Base-by-base conservation (phyloP, 2,113 vertebrate species). In the Tenrec ecaudatus region DNA sequence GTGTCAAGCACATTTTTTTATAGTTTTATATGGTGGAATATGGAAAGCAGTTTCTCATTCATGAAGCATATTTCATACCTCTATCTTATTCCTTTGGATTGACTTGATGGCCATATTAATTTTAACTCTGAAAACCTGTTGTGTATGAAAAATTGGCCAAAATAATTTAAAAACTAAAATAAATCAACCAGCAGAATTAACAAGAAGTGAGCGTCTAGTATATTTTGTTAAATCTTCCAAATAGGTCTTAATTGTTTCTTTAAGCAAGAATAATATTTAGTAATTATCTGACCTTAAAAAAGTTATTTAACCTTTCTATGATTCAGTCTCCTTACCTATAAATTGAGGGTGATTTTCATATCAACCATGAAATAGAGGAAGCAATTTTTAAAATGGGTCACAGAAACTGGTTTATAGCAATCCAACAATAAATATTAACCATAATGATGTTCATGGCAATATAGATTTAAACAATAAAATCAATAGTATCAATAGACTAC, bases 141-240 rank as follows among this genome's bases (percentile, higher is more conserved):
- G 2, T 62, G 38, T 27, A 64, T 83, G 58, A 89, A 95, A 89
- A 33, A 16, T 82, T 53, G 10, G 16, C 27, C 27, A 27, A 82
- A 47, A 58, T 6, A 83, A 71, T 22, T 82, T 68, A 23, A 82
- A 60, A 33, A 11, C 68, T 60, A 73, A 90, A 92, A 76, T 93
- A 40, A 77, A 25, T 79, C 78, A 91, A 29, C 29, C 40, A 64
- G 27, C 14, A 47, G 71, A 64, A 88, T 43, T 22, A 36, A 69
- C 5, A 68, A 69, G 33, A 11, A 9, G 22, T 62, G 2, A 92
- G 11, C n/a, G 27, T 40, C 4, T 27, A 83, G 16, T 2, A 27
- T 22, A 58, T 17, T 83, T 79, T 25, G 36, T 92, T 79, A 83
- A 77, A 86, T 66, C 58, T 78, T 86, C 40, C 43, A 9, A 75